phyloP scores from a whole-genome alignment of 2,888 invertebrate genomes.

The Globia sparganii region DNA sequence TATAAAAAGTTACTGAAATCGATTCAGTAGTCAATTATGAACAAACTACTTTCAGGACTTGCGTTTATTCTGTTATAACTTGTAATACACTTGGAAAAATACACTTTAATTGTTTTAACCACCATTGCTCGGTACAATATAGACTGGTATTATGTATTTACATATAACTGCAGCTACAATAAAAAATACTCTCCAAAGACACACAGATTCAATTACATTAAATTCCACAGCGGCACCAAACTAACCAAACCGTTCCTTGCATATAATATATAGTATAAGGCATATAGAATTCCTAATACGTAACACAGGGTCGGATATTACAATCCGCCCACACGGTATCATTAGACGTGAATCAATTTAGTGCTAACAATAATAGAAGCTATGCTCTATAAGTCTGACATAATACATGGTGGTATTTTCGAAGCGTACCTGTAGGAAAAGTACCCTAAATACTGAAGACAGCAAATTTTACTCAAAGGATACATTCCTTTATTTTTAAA shows the following conservation, averaged over 20 bases:
- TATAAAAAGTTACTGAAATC: no score
- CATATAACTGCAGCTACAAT: not conserved
- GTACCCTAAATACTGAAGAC: no score
- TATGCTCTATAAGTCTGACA: not conserved
- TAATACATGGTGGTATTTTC: no score
- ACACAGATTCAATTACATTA: slow-evolving; percentile 23
- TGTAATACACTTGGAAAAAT: no score
- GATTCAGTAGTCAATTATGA: no score
- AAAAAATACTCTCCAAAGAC: not conserved
- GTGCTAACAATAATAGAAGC: slow-evolving; percentile 13
- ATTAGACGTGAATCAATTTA: slow-evolving; percentile 54
- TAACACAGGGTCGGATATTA: slow-evolving; percentile 51
- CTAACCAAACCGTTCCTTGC: slow-evolving; percentile 4
- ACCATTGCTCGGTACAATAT: no score
- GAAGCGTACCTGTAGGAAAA: no score
- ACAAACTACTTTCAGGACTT: no score
- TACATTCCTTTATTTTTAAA: no score
- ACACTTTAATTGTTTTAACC: no score
- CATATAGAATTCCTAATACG: slow-evolving; percentile 41
- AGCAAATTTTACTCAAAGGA: no score
- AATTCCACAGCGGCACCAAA: slow-evolving; percentile 26
- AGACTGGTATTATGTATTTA: not conserved
- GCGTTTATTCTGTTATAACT: no score
- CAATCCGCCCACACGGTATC: slow-evolving; percentile 40
- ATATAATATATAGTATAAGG: slow-evolving; percentile 15